These are phyloP conservation scores for Melanotaenia nigrans DNA, from an alignment of 2,797 vertebrate genomes.

Conservation along the genomic window DNA sequence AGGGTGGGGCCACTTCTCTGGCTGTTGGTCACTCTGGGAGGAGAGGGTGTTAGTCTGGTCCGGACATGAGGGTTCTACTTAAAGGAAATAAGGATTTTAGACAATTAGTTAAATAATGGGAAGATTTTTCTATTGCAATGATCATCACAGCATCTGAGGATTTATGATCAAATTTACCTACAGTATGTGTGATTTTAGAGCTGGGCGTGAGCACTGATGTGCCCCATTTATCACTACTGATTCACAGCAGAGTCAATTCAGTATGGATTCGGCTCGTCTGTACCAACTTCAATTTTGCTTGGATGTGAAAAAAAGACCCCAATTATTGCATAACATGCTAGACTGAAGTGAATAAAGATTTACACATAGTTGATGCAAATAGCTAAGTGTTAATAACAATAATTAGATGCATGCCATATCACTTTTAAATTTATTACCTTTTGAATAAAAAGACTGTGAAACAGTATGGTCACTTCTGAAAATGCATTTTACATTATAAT, in stretches of 20 bases:
- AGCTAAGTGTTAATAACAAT: background rate
- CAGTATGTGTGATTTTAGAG: background rate
- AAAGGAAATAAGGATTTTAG: background rate
- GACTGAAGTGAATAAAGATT: too few species aligned
- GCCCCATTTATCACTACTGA: background rate
- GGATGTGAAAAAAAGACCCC: background rate
- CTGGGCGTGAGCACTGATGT: background rate
- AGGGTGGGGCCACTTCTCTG: constrained; percentile 48
- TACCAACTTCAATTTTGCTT: background rate
- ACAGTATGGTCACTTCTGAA: background rate
- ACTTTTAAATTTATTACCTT: background rate
- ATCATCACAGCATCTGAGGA: background rate
- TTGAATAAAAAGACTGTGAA: background rate
- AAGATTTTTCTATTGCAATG: background rate
- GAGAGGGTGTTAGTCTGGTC: constrained; percentile 15
- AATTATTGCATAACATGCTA: too few species aligned
- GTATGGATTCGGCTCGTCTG: background rate
- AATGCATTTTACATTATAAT: background rate
- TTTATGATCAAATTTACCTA: background rate
- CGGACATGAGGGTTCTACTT: constrained; percentile 28
- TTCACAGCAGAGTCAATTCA: background rate
- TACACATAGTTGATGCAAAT: background rate
- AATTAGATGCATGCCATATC: background rate
- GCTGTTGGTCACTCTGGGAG: constrained; percentile 31
- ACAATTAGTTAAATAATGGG: background rate